Percentiles rank a stretch among this genome's conserved stretches.
These are phyloP conservation scores for Lithobates pipiens DNA, from an alignment of 2,797 vertebrate species.

Conservation along the genomic window DNA sequence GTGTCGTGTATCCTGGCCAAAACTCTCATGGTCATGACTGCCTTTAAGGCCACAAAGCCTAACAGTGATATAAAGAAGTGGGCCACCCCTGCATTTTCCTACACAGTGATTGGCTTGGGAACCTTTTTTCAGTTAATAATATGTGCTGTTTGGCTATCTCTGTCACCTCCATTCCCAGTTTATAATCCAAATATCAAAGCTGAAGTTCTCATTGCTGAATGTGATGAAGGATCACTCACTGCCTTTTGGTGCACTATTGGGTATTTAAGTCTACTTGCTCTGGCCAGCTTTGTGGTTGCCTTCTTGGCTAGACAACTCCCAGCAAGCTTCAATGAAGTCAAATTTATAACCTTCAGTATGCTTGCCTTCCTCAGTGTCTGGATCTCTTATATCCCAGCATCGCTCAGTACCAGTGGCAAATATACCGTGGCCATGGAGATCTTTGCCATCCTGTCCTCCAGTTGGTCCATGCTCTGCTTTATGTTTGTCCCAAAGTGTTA, in stretches of 20 bases:
- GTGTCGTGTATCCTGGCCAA: slow-evolving; percentile 50
- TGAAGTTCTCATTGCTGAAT: slow-evolving; percentile 13
- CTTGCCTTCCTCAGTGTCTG: slow-evolving; percentile 48
- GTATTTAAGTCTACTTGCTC: slow-evolving; percentile 30
- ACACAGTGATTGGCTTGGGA: not conserved
- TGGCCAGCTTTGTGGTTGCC: slow-evolving; percentile 44
- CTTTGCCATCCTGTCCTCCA: slow-evolving; percentile 54
- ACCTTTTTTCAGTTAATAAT: slow-evolving; percentile 20
- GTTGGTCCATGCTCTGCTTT: slow-evolving; percentile 19
- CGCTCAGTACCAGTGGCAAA: slow-evolving; percentile 43
- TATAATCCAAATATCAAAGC: not conserved
- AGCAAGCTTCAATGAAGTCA: slow-evolving; percentile 55
- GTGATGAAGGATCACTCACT: slow-evolving; percentile 24
- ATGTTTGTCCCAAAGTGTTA: slow-evolving; percentile 54
- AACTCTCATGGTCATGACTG: slow-evolving; percentile 46
- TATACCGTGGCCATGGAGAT: slow-evolving; percentile 52
- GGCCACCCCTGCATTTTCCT: slow-evolving; percentile 3
- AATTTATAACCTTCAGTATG: slow-evolving; percentile 60
- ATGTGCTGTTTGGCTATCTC: slow-evolving; percentile 4
- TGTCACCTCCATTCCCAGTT: slow-evolving; percentile 1
- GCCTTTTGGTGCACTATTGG: slow-evolving; percentile 35
- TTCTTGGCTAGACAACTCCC: slow-evolving; percentile 49
- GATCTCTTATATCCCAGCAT: slow-evolving; percentile 49
- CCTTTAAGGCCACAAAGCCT: slow-evolving; percentile 50
- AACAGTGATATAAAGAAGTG: slow-evolving; percentile 39